phyloP scores from a whole-genome alignment of 2,797 vertebrate species.

The Crocidura indochinensis region DNA sequence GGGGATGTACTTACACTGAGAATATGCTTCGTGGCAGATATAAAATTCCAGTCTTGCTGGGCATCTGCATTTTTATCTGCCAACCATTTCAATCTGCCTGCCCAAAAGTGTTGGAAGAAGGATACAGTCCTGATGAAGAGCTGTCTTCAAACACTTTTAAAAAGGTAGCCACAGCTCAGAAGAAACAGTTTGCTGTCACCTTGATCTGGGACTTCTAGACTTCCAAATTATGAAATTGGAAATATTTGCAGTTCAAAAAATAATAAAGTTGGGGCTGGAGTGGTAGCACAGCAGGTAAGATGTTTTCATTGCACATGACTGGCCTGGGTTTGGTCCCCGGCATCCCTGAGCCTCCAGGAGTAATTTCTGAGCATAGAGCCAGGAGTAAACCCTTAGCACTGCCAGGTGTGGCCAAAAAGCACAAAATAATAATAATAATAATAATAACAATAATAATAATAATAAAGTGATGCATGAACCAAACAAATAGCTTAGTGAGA shows the following conservation, averaged over 20 bases:
- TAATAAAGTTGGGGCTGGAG: too few relatives aligned
- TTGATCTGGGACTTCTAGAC: conserved; percentile 1
- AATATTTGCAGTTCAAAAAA: not conserved
- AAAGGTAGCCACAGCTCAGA: not conserved
- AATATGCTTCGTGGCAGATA: conserved; percentile 21
- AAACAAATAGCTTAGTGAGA: too few relatives aligned
- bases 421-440: too few relatives aligned
- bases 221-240: conserved; percentile 4
- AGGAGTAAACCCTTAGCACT: too few relatives aligned
- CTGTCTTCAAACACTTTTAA: not conserved
- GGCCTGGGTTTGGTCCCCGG: too few relatives aligned
- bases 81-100: not conserved
- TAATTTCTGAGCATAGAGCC: too few relatives aligned
- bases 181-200: not conserved
- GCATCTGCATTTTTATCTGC: conserved; percentile 23
- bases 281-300: too few relatives aligned
- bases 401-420: too few relatives aligned
- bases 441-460: too few relatives aligned
- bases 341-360: too few relatives aligned
- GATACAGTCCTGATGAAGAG: not conserved
- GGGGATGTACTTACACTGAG: conserved; percentile 34
- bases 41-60: conserved; percentile 33
- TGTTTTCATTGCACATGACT: too few relatives aligned
- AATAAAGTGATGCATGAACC: too few relatives aligned
- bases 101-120: conserved; percentile 47